These are phyloP conservation scores for Alexandromys fortis DNA, from an alignment of 2,113 vertebrate genomes.

Conservation along the genomic window DNA sequence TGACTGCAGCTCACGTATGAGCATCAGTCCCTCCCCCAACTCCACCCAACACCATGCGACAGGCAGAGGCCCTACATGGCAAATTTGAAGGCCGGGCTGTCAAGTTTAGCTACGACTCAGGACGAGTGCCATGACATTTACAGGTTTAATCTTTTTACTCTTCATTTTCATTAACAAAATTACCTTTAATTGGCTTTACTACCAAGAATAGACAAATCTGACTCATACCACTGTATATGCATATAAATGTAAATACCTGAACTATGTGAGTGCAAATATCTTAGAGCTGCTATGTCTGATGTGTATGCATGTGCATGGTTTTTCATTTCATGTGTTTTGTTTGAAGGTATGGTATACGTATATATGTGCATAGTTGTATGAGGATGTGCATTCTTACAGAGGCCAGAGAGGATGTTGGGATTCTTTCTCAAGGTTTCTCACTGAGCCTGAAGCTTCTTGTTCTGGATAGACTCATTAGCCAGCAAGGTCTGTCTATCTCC, in stretches of 20 bases:
- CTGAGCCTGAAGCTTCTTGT: neutral
- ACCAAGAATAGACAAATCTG: neutral
- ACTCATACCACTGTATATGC: neutral
- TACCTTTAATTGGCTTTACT: neutral
- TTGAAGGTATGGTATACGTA: neutral
- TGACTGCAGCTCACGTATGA: neutral
- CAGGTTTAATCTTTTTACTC: neutral
- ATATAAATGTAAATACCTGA: neutral
- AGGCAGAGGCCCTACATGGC: neutral
- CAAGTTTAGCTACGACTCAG: neutral
- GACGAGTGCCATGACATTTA: neutral
- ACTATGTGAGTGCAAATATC: neutral
- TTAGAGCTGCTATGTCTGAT: neutral
- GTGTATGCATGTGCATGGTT: neutral
- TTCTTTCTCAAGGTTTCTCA: neutral
- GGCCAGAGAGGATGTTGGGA: neutral
- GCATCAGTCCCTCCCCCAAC: neutral
- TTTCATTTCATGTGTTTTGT: neutral
- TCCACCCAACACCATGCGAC: no score
- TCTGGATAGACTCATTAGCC: neutral
- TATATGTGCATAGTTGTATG: neutral
- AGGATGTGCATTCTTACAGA: neutral
- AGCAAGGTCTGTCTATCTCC: neutral
- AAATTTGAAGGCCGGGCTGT: neutral
- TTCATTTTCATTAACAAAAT: neutral